phyloP scores from a whole-genome alignment of 2,888 invertebrate species.

The Mechanitis mazaeus region DNA sequence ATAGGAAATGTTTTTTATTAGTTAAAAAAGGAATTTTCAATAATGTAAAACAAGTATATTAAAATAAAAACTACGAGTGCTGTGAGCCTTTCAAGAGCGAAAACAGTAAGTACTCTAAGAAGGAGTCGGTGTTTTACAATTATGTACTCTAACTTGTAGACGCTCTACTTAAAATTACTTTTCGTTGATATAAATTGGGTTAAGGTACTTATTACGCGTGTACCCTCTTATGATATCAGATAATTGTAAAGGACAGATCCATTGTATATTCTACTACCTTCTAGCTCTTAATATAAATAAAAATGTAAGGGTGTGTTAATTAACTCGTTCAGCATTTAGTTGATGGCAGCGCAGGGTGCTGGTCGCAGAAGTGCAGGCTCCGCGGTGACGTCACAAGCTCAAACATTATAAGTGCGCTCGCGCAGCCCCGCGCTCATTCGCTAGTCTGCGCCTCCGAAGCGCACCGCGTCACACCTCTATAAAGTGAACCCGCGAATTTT shows the following conservation, averaged over 20 bases:
- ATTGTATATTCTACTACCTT: no score
- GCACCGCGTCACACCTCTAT: slow-evolving; percentile 49
- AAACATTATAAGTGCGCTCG: slow-evolving; percentile 50
- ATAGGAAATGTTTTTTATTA: no score
- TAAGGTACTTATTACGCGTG: neutral
- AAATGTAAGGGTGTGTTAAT: neutral
- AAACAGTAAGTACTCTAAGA: no score
- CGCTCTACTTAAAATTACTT: neutral
- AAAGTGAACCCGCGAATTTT: slow-evolving; percentile 39
- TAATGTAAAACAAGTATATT: no score
- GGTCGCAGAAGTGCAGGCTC: slow-evolving; percentile 26
- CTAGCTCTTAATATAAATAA: neutral
- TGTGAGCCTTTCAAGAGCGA: no score
- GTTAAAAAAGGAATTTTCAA: no score
- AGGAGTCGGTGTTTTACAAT: neutral
- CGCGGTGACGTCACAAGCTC: slow-evolving; percentile 45
- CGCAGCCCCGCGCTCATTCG: slow-evolving; percentile 53
- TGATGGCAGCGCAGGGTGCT: slow-evolving; percentile 9
- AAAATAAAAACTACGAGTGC: no score
- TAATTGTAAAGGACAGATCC: neutral
- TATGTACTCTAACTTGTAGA: neutral
- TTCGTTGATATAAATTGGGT: neutral
- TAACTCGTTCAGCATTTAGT: slow-evolving; percentile 4
- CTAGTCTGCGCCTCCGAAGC: slow-evolving; percentile 52
- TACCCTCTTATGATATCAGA: neutral